Conservation (phyloP, 2,888 invertebrate species). For the Ormyrus labotus region DNA sequence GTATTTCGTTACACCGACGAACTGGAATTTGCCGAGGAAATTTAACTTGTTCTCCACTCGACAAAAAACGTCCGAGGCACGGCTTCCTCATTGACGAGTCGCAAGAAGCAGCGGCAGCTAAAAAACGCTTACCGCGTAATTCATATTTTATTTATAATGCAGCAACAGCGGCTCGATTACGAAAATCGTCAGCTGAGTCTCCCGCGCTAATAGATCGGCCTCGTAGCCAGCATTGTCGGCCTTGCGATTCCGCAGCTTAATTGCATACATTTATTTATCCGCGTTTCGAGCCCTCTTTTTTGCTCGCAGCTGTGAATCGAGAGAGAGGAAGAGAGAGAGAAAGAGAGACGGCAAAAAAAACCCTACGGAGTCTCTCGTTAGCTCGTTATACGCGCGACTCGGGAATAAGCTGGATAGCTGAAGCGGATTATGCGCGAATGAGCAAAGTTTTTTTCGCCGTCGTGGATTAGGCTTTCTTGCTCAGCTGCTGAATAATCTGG, state of each 20-base stretch:
- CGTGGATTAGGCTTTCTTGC: neutral
- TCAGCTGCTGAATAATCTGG: too few species aligned
- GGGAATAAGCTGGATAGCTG: neutral
- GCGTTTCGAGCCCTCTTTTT: conserved; percentile 4
- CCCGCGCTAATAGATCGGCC: conserved; percentile 29
- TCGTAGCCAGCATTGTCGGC: neutral
- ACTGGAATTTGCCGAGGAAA: too few species aligned
- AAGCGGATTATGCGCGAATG: conserved; percentile 10
- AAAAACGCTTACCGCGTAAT: conserved; percentile 34
- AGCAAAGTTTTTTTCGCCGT: neutral
- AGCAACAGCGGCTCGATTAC: conserved; percentile 4
- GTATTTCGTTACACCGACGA: too few species aligned
- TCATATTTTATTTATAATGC: conserved; percentile 54
- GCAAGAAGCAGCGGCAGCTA: neutral
- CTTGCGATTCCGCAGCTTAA: conserved; percentile 29
- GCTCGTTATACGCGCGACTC: neutral
- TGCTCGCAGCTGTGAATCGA: neutral
- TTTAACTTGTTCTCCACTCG: too few species aligned
- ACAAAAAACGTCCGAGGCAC: neutral
- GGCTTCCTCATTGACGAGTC: neutral
- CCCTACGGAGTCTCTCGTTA: too few species aligned
- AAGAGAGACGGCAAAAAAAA: too few species aligned
- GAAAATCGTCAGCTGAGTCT: neutral
- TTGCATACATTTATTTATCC: conserved; percentile 57
- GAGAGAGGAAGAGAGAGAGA: neutral